phyloP scores from a whole-genome alignment of 2,888 invertebrate genomes.

The Antheraea yamamai region DNA sequence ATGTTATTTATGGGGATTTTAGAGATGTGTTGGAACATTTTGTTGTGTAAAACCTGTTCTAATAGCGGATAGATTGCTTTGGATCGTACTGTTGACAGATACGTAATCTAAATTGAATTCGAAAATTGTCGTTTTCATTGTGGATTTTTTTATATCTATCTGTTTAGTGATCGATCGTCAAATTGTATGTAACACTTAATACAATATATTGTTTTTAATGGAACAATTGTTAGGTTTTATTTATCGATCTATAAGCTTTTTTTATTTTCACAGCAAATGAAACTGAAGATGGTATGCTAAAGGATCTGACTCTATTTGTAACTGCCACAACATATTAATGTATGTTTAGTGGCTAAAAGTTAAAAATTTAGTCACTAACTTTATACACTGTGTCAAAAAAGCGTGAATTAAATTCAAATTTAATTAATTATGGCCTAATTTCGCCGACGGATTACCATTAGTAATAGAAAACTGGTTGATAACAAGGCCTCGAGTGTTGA shows the following conservation, averaged over 20 bases:
- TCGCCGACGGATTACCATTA: no score
- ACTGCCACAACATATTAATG: neutral
- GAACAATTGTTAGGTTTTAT: neutral
- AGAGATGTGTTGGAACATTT: slow-evolving; percentile 52
- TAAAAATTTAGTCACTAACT: no score
- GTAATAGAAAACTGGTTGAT: neutral
- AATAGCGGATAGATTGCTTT: slow-evolving; percentile 37
- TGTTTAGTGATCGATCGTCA: neutral
- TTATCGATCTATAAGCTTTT: neutral
- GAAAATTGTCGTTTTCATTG: slow-evolving; percentile 17
- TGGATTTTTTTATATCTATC: neutral
- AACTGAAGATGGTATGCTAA: neutral
- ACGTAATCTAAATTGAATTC: slow-evolving; percentile 41
- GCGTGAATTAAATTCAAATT: no score
- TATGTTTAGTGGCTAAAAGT: no score
- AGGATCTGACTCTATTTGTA: neutral
- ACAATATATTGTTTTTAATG: neutral
- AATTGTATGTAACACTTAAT: neutral
- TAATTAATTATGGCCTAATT: no score
- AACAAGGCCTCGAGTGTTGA: neutral
- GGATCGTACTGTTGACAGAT: slow-evolving; percentile 47
- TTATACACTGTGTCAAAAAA: no score
- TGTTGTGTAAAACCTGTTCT: slow-evolving; percentile 46
- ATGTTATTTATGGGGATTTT: slow-evolving; percentile 66
- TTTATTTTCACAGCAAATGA: neutral